Percentiles rank a stretch among this genome's conserved stretches.
phyloP scores from a whole-genome alignment of 2,113 vertebrate genomes.

The Carettochelys insculpta region DNA sequence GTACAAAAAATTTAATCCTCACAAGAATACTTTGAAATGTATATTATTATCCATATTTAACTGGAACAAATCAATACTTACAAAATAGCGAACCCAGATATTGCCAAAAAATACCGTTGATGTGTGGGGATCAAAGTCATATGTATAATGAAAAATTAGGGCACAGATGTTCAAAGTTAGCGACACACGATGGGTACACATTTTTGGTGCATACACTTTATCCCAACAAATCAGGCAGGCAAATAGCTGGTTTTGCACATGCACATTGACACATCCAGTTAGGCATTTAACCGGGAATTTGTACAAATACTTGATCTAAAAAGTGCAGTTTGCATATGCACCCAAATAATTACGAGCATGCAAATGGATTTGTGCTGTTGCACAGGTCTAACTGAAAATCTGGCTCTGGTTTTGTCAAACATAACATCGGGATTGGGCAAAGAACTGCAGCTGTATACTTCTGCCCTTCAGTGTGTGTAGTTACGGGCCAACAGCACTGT shows the following conservation, averaged over 20 bases:
- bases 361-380: neutral
- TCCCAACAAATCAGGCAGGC: neutral
- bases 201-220: neutral
- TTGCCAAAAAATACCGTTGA: neutral
- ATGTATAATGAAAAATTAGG: neutral
- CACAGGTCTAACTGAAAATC: neutral
- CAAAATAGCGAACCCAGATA: neutral
- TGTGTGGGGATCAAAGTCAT: neutral
- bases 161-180: neutral
- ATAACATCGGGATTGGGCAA: neutral
- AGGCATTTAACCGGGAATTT: neutral
- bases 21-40: neutral
- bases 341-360: neutral
- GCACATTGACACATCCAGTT: neutral
- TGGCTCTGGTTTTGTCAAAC: neutral
- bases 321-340: neutral
- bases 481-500: neutral
- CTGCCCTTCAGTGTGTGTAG: accelerated
- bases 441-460: neutral
- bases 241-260: neutral
- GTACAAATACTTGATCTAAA: neutral
- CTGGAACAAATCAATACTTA: neutral
- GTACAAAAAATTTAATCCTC: neutral
- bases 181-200: neutral
- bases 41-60: neutral